Conservation (phyloP, 2,888 invertebrate genomes). For the Lasioglossum vierecki region DNA sequence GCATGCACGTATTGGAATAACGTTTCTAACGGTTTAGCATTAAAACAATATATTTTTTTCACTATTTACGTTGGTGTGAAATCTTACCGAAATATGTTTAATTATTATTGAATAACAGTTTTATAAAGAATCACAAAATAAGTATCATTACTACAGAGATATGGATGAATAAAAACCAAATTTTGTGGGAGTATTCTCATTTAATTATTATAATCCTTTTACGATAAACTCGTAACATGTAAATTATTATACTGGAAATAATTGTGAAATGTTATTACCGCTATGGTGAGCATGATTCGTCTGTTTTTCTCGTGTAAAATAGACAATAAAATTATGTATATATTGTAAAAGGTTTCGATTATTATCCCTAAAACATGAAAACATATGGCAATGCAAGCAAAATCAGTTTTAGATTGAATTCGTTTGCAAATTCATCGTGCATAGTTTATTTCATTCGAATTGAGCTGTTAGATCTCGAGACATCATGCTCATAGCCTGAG, state of each 20-base stretch:
- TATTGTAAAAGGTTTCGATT: not conserved
- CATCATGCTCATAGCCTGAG: not conserved
- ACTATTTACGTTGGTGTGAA: too few relatives aligned
- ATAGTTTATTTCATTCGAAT: not conserved
- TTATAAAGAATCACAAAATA: not conserved
- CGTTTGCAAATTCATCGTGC: not conserved
- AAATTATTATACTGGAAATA: not conserved
- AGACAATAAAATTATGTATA: not conserved
- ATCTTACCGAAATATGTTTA: not conserved
- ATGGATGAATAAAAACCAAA: not conserved
- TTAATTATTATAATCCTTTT: not conserved
- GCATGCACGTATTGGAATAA: not conserved
- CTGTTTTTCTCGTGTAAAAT: not conserved
- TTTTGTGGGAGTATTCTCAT: not conserved
- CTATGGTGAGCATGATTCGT: not conserved
- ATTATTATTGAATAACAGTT: not conserved
- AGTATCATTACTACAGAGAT: not conserved
- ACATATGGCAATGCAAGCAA: not conserved
- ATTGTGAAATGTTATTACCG: not conserved
- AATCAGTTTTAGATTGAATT: not conserved
- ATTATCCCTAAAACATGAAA: not conserved
- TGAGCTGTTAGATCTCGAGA: not conserved
- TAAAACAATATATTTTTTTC: not conserved
- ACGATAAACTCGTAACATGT: not conserved
- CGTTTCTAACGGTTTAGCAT: not conserved